Base-by-base conservation (phyloP, 2,113 vertebrate species). In the Clarias macrocephalus region DNA sequence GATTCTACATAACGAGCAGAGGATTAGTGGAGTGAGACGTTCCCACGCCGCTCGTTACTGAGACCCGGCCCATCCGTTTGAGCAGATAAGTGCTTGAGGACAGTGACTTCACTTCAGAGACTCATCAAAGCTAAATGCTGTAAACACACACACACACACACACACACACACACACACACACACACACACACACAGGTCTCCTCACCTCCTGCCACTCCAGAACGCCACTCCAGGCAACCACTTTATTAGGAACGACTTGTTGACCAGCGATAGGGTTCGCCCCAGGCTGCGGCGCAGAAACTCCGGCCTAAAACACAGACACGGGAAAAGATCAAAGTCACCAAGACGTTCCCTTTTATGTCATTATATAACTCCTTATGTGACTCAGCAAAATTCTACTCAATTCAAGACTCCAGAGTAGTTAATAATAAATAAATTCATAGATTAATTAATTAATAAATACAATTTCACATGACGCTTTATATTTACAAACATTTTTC, bases 171-270 rank as follows among this genome's bases (percentile, higher is more conserved):
- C 80, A 82, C 60, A 42, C 28, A 42, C 19, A 66, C 59, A 42
- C 19, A 33, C 72, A 59, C 33, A 23, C 85, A 88, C 18, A 48
- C 13, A 23, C 7, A 4, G 21, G 7, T n/a, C 75, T 68, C 84
- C 92, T 94, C 93, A 97, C 97, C 97, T 98, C 97, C 83, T 98
- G 97, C 97, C 97, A 98, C 91, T 98, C 97, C 0, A 98, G 94
- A 23, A 98, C 96, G 0, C 97, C 97, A 0, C 95, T 97, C 97
- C 97, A 98, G 0, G 96, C 97, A 79, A 98, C 93, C 21, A 98
- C 93, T 89, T 98, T 98, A 88, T 96, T 98, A 88, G 96, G 93
- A 33, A 96, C 95, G 0, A 94, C 94, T 91, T 96, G 96, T 83
- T 93, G 95, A 30, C 93, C 91, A 33, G 93, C 93, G 0, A 97